These are phyloP conservation scores for Drosophila fulvimacula DNA, from an alignment of 2,888 invertebrate species.

Conservation along the genomic window DNA sequence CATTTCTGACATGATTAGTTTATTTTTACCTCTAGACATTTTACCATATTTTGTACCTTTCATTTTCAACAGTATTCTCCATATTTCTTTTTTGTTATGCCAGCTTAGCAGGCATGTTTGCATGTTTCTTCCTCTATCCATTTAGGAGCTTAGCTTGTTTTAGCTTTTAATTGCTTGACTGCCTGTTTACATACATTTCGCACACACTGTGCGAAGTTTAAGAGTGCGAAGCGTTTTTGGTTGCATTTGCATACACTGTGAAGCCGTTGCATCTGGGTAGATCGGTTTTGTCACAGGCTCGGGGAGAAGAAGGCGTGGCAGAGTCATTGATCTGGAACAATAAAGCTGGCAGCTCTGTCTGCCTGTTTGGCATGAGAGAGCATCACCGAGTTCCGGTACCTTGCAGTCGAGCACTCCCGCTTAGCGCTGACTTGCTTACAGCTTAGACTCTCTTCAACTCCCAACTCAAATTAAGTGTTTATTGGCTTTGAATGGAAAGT, in stretches of 20 bases:
- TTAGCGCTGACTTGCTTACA: not conserved
- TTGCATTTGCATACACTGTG: not conserved
- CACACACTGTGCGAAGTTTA: conserved; percentile 31
- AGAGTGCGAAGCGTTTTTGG: not conserved
- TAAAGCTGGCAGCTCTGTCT: too few species aligned
- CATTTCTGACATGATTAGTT: conserved; percentile 31
- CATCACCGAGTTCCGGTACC: not conserved
- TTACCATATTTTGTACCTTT: not conserved
- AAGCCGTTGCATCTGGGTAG: not conserved
- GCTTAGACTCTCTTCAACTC: not conserved
- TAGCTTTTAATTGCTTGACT: conserved; percentile 56
- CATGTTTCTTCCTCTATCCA: conserved; percentile 14
- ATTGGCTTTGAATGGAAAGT: conserved; percentile 7
- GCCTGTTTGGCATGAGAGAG: too few species aligned
- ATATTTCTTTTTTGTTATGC: conserved; percentile 7
- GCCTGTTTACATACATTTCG: conserved; percentile 45
- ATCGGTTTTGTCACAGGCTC: too few species aligned
- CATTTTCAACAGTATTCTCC: not conserved
- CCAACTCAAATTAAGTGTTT: conserved; percentile 3
- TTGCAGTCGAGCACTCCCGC: not conserved
- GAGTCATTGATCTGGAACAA: not conserved
- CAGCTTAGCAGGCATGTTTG: conserved; percentile 18
- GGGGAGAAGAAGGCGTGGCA: too few species aligned
- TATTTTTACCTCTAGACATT: conserved; percentile 7
- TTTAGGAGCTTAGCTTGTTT: conserved; percentile 48